These are phyloP conservation scores for Callopanchax toddi DNA, from an alignment of 2,113 vertebrate species.

Conservation along the genomic window DNA sequence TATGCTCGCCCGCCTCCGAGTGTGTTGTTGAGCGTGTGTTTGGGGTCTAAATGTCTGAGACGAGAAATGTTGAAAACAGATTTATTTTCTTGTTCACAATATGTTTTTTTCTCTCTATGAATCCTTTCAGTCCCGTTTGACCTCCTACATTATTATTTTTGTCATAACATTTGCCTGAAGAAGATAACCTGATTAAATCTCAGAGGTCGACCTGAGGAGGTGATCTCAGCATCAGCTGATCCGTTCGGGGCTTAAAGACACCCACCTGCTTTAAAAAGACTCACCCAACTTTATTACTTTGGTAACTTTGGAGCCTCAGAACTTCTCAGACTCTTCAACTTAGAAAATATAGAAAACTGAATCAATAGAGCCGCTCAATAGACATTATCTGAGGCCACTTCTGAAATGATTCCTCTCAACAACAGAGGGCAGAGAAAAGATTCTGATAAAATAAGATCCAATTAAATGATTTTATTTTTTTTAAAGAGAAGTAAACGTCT, in stretches of 20 bases:
- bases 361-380: neutral
- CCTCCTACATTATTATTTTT: neutral
- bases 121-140: neutral
- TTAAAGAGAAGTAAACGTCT: neutral
- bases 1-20: neutral
- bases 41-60: neutral
- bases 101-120: too few species aligned
- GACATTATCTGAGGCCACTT: conserved; percentile 2
- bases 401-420: neutral
- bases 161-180: neutral
- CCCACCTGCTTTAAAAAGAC: conserved; percentile 6
- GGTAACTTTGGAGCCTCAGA: conserved; percentile 15
- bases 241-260: too few species aligned
- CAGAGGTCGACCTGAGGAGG: too few species aligned
- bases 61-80: neutral
- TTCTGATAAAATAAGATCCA: neutral
- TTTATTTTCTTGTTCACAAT: neutral
- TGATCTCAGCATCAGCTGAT: too few species aligned
- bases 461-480: neutral
- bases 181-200: neutral
- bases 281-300: conserved; percentile 10
- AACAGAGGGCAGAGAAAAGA: neutral
- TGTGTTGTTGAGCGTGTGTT: neutral
- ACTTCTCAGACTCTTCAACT: conserved; percentile 1
- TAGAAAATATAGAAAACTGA: neutral